These are phyloP conservation scores for Palloptera scutellata DNA, from an alignment of 2,888 invertebrate genomes.

Conservation along the genomic window DNA sequence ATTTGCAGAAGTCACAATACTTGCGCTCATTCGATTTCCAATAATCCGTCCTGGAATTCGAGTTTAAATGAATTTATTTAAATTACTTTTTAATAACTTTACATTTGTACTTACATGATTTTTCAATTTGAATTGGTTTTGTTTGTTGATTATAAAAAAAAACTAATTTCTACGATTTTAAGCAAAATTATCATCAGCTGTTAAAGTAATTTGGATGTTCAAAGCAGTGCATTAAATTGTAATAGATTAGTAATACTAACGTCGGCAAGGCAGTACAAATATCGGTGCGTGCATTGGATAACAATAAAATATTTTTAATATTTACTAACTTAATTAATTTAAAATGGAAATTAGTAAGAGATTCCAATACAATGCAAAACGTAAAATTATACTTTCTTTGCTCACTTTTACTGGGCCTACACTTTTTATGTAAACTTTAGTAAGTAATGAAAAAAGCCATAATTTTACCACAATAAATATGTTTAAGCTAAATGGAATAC, in stretches of 20 bases:
- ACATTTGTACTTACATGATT: background rate
- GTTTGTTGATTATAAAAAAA: background rate
- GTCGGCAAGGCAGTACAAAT: slow-evolving; percentile 1
- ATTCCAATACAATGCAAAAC: no score
- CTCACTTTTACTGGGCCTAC: no score
- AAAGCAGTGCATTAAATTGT: no score
- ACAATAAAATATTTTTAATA: background rate
- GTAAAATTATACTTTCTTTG: no score
- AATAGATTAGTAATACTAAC: background rate
- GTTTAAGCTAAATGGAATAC: no score
- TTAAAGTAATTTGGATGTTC: no score
- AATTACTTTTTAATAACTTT: background rate
- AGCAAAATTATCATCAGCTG: background rate
- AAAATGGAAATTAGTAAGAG: no score
- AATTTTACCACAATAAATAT: no score
- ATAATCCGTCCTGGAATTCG: slow-evolving; percentile 82
- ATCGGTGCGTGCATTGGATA: background rate
- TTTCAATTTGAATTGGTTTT: slow-evolving; percentile 17
- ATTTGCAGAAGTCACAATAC: slow-evolving; percentile 97
- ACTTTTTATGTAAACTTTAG: no score
- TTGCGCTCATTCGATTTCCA: slow-evolving; percentile 97
- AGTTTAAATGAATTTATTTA: background rate
- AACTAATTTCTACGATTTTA: slow-evolving; percentile 10
- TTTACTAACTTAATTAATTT: background rate
- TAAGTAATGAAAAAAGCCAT: no score